Base-by-base conservation (phyloP, 2,888 invertebrate genomes). In the Didymodactylos carnosus region DNA sequence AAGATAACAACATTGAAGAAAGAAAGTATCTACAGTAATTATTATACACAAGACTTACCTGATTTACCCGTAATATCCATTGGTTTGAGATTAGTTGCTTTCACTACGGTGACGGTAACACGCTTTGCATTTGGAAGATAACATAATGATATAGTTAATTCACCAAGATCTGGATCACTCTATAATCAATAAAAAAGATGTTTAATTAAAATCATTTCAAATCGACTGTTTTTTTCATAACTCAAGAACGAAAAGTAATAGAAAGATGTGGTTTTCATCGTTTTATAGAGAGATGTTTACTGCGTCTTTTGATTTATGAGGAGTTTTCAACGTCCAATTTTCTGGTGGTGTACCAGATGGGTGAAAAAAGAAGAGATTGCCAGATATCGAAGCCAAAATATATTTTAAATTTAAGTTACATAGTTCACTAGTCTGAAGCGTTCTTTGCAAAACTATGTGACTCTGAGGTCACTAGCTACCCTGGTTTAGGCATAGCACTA, bases 41-140 rank as follows among this genome's bases (percentile, higher is more conserved):
- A n/a, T 40, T 69, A 39, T 40, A 62, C 75, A 75, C 72, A 25
- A 43, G 69, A 78, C 83, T 83, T 81, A 91, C 91, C 91, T 79
- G 91, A 93, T 40, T 91, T 90, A 78, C 93, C 94, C 46, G 91
- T 91, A 79, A 93, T 92, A 81, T 93, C 94, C 88, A 93, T 92
- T 40, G 92, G 91, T 81, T 92, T 89, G 25, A 94, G 86, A 81
- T 92, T 92, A 77, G 92, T 87, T 1, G 91, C 93, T 84, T 94
- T 94, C 78, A 94, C 91, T 62, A 94, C 88, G 0, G 92, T 93
- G 29, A 93, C 88, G 0, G 92, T 92, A 27, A 94, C 86, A 39
- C 93, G 88, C 23, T 92, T 92, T 35, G 93, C 93, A 29, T 91
- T 91, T 19, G 92, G 92, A 46, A 93, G 86, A 83, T 92, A 94